Evolutionary conservation across 1,140 invertebrate genomes (phyloP), one percentile per base, ranked within the genome.

Genomic region (Pomacea maculata): DNA sequence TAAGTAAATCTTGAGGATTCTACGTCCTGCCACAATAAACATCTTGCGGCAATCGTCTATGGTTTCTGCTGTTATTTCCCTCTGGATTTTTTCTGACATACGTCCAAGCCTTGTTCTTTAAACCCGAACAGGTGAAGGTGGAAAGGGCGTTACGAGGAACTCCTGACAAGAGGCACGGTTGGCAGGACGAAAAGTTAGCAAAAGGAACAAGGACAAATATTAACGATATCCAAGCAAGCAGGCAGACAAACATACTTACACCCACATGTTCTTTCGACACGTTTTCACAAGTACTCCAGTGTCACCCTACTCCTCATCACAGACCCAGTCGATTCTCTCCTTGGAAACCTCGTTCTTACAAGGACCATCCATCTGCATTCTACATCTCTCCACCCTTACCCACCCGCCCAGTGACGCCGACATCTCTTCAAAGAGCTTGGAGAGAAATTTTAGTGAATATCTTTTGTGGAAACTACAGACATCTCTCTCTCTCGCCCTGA

Each of bases 181-280:
- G 9, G n/a, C 19, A 34, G 19, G 34, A 29, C 68, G 6, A 25
- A 0, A 25, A 19, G 25, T 21, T 45, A 19, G 25, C 3, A 25
- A 19, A 25, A 71, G 25, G 14, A 25, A 71, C 68, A n/a, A 25
- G 45, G 25, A n/a, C 68, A n/a, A 25, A n/a, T 45, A 25, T 25
- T 25, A 25, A 25, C 25, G 25, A 25, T 25, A 71, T 45, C 25
- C 68, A 0, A 25, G 45, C 68, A 71, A 25, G 45, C 68, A 71
- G 25, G 45, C 68, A 71, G 25, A 71, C 68, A 71, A 25, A 25
- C 68, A 71, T 45, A 71, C 68, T 12, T 45, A 71, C 68, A 71
- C 68, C 10, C 68, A 15, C 68, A 71, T 15, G 12, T 25, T 25
- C 14, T 21, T 11, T 25, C 14, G 8, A 45, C 19, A 45, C 19